Evolutionary conservation across 1,140 invertebrate species (phyloP).

Genomic region (Thaumatotibia leucotreta): DNA sequence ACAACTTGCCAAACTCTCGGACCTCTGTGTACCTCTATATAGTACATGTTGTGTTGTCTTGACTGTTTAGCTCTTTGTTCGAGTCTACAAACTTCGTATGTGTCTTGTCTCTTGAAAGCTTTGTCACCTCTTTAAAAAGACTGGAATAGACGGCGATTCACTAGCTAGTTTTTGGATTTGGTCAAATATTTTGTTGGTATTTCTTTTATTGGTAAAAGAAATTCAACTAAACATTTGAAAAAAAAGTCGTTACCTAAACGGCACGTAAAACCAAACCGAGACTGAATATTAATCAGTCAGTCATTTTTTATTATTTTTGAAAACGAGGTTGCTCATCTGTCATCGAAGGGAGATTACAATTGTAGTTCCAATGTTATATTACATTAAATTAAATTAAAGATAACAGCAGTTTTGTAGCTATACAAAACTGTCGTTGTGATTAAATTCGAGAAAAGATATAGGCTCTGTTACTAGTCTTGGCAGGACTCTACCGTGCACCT

Average conservation of each 20-base stretch:
- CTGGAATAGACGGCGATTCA: not conserved
- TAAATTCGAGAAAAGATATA: no score
- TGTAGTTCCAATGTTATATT: no score
- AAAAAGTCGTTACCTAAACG: not conserved
- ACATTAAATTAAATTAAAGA: no score
- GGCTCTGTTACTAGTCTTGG: no score
- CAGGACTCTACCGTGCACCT: no score
- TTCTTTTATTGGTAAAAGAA: not conserved
- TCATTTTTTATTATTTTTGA: no score
- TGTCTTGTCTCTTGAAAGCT: slow-evolving; percentile 21
- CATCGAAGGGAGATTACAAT: no score
- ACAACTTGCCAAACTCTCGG: slow-evolving; percentile 17
- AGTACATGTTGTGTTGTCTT: slow-evolving; percentile 31
- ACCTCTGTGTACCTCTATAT: slow-evolving; percentile 26
- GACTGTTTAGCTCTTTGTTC: slow-evolving; percentile 22
- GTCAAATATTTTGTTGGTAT: not conserved
- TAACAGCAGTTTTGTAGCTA: no score
- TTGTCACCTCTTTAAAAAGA: not conserved
- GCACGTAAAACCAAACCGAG: no score
- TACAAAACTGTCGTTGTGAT: no score
- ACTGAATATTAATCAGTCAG: no score
- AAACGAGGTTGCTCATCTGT: no score
- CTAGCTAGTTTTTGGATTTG: not conserved
- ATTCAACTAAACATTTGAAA: not conserved
- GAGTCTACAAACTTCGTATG: slow-evolving; percentile 22